Base-by-base conservation (phyloP, 2,888 invertebrate genomes). In the Augiades crinisus region DNA sequence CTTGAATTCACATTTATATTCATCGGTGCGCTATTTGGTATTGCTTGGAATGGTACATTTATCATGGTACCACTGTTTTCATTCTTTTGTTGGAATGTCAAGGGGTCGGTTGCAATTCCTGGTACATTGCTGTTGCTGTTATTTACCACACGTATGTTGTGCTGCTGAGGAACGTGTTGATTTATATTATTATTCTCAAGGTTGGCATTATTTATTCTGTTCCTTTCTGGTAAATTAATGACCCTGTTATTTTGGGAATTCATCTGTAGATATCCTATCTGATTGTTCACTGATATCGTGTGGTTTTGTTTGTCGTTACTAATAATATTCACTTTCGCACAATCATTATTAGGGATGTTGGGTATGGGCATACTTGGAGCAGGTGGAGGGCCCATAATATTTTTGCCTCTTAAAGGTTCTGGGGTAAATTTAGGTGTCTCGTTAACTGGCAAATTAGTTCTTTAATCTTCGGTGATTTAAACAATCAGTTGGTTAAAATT, bases 11-110 rank as follows among this genome's bases (percentile, higher is more conserved):
- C 89, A 53, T 89, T 89, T 27, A 89, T 89, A 60, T 89, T 89
- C 89, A 89, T 89, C 1, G 89, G 89, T 33, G 89, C 88, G 59
- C 87, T 90, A 55, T 90, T 90, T 3, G 88, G 89, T 66, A 90
- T 88, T 2, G 88, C 81, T 70, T 90, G 90, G 70, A 90, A 90
- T 0, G 90, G 90, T 21, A 90, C 86, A 60, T 89, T 90, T 43
- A 90, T 90, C 78, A 89, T 89, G 14, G 90, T 90, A 17, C 82
- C 72, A 52, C 64, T 81, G 44, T 67, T 81, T 65, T 88, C 89
- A 49, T 62, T 75, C 60, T 82, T 87, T 61, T 85, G 90, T 64
- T 89, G 88, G 65, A 84, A 88, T 7, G 78, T 64, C 47, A 87
- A 57, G 13, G 89, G 74, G 33, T 88, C 89, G 21, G 77, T 55